phyloP scores from a whole-genome alignment of 2,888 invertebrate species.

The Drosophila suboccidentalis region DNA sequence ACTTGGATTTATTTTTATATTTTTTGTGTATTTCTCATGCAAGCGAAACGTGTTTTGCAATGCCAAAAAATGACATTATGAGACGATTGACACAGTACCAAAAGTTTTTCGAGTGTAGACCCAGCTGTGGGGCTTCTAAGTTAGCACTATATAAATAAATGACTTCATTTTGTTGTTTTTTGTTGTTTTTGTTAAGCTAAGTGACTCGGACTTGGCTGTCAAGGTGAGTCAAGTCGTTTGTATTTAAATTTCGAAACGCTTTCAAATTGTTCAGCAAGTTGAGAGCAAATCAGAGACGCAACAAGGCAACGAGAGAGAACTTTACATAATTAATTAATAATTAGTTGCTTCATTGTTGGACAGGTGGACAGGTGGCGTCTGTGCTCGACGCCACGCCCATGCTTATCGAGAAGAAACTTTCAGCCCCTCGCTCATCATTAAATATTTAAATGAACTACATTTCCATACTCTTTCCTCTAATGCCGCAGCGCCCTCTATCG shows the following conservation, averaged over 20 bases:
- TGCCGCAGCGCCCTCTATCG: constrained; percentile 26
- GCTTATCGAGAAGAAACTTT: constrained; percentile 22
- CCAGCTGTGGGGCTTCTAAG: constrained; percentile 20
- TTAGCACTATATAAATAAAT: constrained; percentile 42
- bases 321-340: constrained; percentile 76
- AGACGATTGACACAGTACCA: constrained; percentile 18
- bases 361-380: constrained; percentile 59
- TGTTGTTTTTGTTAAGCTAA: constrained; percentile 14
- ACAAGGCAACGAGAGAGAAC: constrained; percentile 48
- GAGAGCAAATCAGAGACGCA: constrained; percentile 12
- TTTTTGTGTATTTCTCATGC: constrained; percentile 49
- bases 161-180: constrained; percentile 40
- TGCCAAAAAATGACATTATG: constrained; percentile 38
- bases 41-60: constrained; percentile 72
- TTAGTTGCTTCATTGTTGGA: constrained; percentile 52
- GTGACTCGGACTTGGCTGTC: constrained; percentile 27
- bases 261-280: constrained; percentile 22
- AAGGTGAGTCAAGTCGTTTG: constrained; percentile 51
- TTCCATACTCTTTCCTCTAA: constrained; percentile 8
- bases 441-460: constrained; percentile 72
- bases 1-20: constrained; percentile 37
- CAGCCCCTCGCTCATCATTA: constrained; percentile 47
- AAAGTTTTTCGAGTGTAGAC: constrained; percentile 14
- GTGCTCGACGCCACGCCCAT: constrained; percentile 27
- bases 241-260: constrained; percentile 45